Conservation (phyloP, 2,113 vertebrate species). For the Phycodurus eques region DNA sequence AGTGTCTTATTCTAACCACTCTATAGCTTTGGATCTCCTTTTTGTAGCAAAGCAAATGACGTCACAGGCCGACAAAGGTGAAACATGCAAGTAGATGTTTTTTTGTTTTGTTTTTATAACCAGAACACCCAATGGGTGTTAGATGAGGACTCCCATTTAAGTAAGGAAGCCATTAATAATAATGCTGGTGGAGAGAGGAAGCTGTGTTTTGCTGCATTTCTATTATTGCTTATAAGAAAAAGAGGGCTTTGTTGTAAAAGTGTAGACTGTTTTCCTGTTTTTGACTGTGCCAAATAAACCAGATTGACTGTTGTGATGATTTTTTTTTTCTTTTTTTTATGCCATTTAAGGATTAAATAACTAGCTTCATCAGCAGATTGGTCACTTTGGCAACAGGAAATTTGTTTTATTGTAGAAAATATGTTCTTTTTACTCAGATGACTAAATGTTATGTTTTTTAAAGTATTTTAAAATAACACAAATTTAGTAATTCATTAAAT, state of each 20-base stretch:
- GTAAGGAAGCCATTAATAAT: neutral
- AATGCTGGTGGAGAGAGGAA: neutral
- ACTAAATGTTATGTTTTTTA: too few relatives aligned
- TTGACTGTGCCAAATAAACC: slow-evolving; percentile 54
- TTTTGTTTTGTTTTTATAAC: neutral
- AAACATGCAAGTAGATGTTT: neutral
- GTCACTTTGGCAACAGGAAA: slow-evolving; percentile 11
- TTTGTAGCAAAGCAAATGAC: neutral
- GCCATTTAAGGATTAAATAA: slow-evolving; percentile 25
- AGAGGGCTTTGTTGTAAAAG: slow-evolving; percentile 46
- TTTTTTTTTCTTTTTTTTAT: slow-evolving; percentile 29
- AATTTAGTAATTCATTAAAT: too few relatives aligned
- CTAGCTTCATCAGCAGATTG: slow-evolving; percentile 11
- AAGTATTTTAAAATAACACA: too few relatives aligned
- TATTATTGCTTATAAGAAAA: slow-evolving; percentile 18
- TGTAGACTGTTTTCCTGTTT: slow-evolving; percentile 11
- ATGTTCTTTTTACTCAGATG: too few relatives aligned
- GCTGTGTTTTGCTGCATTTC: neutral
- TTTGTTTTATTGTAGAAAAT: neutral
- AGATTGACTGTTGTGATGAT: slow-evolving; percentile 34
- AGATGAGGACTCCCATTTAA: slow-evolving; percentile 8
- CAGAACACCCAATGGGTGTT: slow-evolving; percentile 15
- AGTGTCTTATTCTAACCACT: slow-evolving; percentile 16
- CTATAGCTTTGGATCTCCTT: neutral
- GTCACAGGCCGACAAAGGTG: neutral